phyloP scores from a whole-genome alignment of 2,113 vertebrate species.

The Paradoxurus hermaphroditus region DNA sequence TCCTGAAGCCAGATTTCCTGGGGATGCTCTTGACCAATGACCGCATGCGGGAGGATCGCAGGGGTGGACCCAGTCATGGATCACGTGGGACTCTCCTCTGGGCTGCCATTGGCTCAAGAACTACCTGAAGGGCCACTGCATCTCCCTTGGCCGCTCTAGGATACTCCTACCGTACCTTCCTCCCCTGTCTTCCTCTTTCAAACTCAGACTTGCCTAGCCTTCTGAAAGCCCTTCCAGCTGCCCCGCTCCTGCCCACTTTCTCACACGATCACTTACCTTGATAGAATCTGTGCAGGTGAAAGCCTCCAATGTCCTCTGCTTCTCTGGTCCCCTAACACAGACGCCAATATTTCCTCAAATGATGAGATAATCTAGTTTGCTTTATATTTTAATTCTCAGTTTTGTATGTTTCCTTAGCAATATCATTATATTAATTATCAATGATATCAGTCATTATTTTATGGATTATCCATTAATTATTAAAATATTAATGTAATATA shows the following conservation, averaged over 20 bases:
- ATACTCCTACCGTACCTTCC: accelerated
- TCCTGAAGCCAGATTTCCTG: accelerated
- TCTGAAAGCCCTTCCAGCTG: not conserved
- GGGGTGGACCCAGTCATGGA: not conserved
- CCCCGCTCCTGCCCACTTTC: not conserved
- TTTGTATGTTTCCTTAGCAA: not conserved
- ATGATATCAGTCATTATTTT: not conserved
- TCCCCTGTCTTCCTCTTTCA: not conserved
- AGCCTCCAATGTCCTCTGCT: not conserved
- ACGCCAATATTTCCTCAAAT: not conserved
- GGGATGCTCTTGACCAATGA: not conserved
- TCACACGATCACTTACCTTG: not conserved
- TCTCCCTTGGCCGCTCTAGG: not conserved
- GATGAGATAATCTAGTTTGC: not conserved
- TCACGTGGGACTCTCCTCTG: not conserved
- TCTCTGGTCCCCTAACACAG: not conserved
- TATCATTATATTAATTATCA: not conserved
- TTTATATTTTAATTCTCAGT: not conserved
- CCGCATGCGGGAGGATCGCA: accelerated
- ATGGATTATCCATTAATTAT: not conserved
- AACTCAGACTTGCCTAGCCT: not conserved
- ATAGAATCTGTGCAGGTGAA: not conserved
- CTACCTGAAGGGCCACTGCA: too few relatives aligned
- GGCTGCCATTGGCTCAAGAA: not conserved
- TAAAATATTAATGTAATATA: not conserved